These are phyloP conservation scores for Mesocricetus auratus DNA, from an alignment of 2,113 vertebrate species.

Conservation along the genomic window DNA sequence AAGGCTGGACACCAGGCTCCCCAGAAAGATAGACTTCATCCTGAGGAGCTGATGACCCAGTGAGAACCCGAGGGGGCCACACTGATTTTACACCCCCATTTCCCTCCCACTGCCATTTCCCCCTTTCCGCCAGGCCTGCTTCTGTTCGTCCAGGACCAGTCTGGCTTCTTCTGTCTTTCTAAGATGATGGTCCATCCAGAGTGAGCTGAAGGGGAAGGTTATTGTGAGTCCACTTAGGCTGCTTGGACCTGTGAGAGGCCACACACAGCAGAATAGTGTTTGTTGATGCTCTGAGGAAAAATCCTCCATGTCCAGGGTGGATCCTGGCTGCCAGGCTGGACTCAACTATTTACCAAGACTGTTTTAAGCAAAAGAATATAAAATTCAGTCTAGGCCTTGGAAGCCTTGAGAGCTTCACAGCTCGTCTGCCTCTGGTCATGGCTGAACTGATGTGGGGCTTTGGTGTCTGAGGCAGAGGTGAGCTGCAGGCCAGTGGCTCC, in stretches of 20 bases:
- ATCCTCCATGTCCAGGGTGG: not conserved
- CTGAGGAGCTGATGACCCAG: not conserved
- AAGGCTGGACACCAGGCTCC: not conserved
- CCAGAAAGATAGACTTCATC: rapidly evolving
- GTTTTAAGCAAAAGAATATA: not conserved
- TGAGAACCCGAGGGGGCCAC: not conserved
- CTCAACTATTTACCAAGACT: not conserved
- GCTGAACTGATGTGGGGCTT: not conserved
- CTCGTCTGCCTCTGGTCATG: not conserved
- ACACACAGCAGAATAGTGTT: not conserved
- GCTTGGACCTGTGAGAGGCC: not conserved
- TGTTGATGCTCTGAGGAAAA: not conserved
- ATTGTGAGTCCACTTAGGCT: not conserved
- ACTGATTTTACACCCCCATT: not conserved
- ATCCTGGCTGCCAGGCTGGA: not conserved
- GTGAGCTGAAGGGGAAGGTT: not conserved
- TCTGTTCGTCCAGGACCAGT: not conserved
- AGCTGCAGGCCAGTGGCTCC: not conserved
- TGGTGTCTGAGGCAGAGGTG: not conserved
- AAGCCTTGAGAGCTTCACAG: not conserved
- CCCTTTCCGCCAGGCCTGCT: not conserved
- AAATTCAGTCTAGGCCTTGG: not conserved
- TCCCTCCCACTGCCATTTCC: not conserved
- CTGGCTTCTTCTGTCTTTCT: not conserved
- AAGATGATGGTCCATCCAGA: not conserved